A percentile compares a stretch with the other conserved stretches of the same genome.
These are phyloP conservation scores for Melanogrammus aeglefinus DNA, from an alignment of 2,797 vertebrate genomes.

Conservation along the genomic window DNA sequence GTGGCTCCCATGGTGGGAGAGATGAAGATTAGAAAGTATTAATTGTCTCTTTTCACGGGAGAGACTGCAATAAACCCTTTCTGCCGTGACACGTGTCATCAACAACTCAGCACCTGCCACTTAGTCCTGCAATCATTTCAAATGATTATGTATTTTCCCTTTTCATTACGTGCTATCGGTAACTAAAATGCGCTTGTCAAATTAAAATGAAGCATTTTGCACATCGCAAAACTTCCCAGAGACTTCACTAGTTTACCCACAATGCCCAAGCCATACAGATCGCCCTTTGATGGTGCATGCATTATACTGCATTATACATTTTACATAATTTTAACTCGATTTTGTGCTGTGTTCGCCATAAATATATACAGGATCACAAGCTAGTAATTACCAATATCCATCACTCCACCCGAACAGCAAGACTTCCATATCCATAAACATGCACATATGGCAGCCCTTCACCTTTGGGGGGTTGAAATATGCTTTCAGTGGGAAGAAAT, in stretches of 20 bases:
- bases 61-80: slow-evolving; percentile 37
- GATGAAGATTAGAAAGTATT: slow-evolving; percentile 43
- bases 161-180: slow-evolving; percentile 2
- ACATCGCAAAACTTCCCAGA: not conserved
- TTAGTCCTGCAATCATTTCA: slow-evolving; percentile 17
- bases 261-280: too few relatives aligned
- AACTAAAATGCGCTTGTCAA: slow-evolving; percentile 6
- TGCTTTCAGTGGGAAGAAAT: slow-evolving; percentile 67
- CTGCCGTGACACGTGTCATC: slow-evolving; percentile 26
- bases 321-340: slow-evolving; percentile 35
- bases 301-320: not conserved
- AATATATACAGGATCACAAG: slow-evolving; percentile 49
- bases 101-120: slow-evolving; percentile 28
- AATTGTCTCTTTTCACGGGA: slow-evolving; percentile 50
- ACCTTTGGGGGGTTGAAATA: slow-evolving; percentile 65
- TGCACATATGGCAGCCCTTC: slow-evolving; percentile 60
- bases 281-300: not conserved
- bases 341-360: slow-evolving; percentile 36
- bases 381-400: slow-evolving; percentile 60
- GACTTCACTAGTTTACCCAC: not conserved
- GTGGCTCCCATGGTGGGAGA: slow-evolving; percentile 29
- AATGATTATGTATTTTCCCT: slow-evolving; percentile 9
- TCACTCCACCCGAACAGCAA: slow-evolving; percentile 43
- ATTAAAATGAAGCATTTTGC: slow-evolving; percentile 6
- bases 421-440: slow-evolving; percentile 61